phyloP scores from a whole-genome alignment of 2,888 invertebrate genomes.

The Ophion obscuratus region DNA sequence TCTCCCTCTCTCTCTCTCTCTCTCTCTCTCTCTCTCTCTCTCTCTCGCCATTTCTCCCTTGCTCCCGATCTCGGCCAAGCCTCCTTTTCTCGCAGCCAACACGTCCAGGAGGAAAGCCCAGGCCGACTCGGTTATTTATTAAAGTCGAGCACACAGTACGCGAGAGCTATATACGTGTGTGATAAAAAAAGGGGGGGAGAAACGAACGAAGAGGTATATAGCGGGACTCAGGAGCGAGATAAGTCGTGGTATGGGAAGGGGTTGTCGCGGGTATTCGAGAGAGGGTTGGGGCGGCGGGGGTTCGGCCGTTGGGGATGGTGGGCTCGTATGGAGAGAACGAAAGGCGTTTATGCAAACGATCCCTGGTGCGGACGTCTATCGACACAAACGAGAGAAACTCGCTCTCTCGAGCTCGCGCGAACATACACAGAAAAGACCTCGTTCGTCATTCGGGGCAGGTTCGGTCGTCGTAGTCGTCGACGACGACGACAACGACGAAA shows the following conservation, averaged over 20 bases:
- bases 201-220: conserved; percentile 22
- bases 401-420: conserved; percentile 8
- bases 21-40: neutral
- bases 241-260: neutral
- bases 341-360: conserved; percentile 69
- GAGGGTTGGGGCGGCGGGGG: neutral
- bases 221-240: conserved; percentile 24
- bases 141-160: conserved; percentile 63
- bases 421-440: conserved; percentile 46
- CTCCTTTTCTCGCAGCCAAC: conserved; percentile 42
- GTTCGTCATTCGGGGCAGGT: conserved; percentile 67
- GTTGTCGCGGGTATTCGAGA: neutral
- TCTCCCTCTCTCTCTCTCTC: neutral
- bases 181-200: conserved; percentile 44
- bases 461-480: conserved; percentile 56
- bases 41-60: neutral
- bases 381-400: conserved; percentile 62
- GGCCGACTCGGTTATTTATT: conserved; percentile 65
- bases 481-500: conserved; percentile 3
- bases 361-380: conserved; percentile 65
- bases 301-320: neutral
- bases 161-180: conserved; percentile 31
- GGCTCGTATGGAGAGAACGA: conserved; percentile 20
- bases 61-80: neutral
- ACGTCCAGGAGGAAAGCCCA: conserved; percentile 44